Conservation (phyloP, 2,113 vertebrate species). For the Amphilophus citrinellus region DNA sequence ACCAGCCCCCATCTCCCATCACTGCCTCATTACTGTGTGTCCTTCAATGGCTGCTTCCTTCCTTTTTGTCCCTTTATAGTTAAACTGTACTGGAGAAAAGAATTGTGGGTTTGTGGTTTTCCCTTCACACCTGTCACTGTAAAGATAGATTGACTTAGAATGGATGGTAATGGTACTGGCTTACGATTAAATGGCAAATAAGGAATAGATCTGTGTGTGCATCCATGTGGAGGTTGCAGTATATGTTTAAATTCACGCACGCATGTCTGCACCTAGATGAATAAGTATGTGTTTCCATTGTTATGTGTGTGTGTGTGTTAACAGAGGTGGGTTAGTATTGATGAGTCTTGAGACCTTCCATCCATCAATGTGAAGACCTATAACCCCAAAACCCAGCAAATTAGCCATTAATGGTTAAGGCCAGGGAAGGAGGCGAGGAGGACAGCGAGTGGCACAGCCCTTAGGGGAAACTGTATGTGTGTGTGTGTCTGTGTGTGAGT, state of each 20-base stretch:
- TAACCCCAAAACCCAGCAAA: conserved; percentile 71
- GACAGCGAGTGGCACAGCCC: conserved; percentile 40
- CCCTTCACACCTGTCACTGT: conserved; percentile 72
- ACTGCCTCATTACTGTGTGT: conserved; percentile 19
- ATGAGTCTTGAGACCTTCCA: conserved; percentile 65
- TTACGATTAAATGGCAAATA: conserved; percentile 37
- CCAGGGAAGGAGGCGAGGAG: conserved; percentile 35
- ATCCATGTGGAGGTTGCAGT: background rate
- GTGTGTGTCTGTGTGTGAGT: conserved; percentile 6
- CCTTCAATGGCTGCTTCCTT: conserved; percentile 47
- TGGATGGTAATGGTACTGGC: conserved; percentile 59
- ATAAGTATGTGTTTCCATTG: conserved; percentile 25
- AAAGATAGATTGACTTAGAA: conserved; percentile 62
- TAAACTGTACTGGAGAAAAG: conserved; percentile 44
- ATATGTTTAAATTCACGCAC: conserved; percentile 37
- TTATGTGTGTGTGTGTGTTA: conserved; percentile 32
- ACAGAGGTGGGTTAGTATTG: conserved; percentile 53
- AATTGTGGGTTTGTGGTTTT: conserved; percentile 70
- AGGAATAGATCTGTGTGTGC: conserved; percentile 6
- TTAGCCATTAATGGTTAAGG: conserved; percentile 73
- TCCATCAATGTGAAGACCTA: conserved; percentile 74
- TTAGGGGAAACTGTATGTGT: conserved; percentile 26
- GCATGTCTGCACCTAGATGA: conserved; percentile 2
- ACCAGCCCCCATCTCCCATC: conserved; percentile 29
- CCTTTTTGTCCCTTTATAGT: conserved; percentile 45